phyloP scores from a whole-genome alignment of 2,888 invertebrate species.

The Acanthosepion lycidas region DNA sequence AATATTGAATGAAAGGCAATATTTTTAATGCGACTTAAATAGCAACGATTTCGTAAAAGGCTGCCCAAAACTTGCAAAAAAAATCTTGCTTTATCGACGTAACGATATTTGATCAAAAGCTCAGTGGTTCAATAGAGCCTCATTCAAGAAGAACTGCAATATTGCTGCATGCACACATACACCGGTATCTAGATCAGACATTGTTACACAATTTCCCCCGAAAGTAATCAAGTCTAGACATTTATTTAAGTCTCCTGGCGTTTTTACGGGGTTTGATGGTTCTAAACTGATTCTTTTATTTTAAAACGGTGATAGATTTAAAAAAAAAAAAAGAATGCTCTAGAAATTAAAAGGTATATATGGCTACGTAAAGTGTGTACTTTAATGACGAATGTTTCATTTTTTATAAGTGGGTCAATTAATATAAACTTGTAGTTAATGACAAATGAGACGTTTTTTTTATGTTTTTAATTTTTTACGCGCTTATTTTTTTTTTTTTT shows the following conservation, averaged over 20 bases:
- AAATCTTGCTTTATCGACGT: too few relatives aligned
- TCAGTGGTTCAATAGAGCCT: background rate
- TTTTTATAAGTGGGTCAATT: background rate
- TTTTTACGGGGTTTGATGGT: background rate
- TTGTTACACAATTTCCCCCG: background rate
- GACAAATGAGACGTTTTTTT: background rate
- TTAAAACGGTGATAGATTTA: background rate
- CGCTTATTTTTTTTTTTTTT: too few relatives aligned
- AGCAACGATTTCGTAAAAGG: too few relatives aligned
- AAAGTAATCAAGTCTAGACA: slow-evolving; percentile 1
- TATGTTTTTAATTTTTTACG: background rate
- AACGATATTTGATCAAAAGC: background rate
- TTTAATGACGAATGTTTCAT: background rate
- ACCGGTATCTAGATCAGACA: background rate
- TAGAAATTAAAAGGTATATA: background rate
- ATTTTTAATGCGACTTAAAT: too few relatives aligned
- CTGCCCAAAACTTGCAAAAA: too few relatives aligned
- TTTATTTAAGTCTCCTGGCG: background rate
- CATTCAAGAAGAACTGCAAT: too few relatives aligned
- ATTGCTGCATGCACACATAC: background rate
- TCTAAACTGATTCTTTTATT: background rate
- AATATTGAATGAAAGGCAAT: too few relatives aligned
- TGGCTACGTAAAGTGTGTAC: background rate
- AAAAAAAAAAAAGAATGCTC: background rate
- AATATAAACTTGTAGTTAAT: background rate